Conservation (phyloP, 2,797 vertebrate genomes). For the Sciurus vulgaris region DNA sequence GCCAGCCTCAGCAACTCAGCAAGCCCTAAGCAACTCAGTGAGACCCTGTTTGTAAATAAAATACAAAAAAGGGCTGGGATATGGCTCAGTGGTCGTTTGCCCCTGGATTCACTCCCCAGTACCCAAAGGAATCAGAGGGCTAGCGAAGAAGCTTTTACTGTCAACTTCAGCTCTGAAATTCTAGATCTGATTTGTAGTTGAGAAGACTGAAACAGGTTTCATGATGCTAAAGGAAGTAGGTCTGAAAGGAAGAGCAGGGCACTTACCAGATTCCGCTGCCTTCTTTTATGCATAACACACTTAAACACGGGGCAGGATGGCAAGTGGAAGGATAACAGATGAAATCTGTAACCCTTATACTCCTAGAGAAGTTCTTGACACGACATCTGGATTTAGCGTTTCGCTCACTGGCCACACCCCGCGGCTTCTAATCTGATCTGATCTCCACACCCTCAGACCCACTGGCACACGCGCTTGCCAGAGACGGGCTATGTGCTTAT, state of each 20-base stretch:
- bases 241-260: slow-evolving; percentile 21
- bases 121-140: background rate
- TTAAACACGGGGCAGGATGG: background rate
- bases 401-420: background rate
- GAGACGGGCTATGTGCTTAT: background rate
- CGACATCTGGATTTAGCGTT: background rate
- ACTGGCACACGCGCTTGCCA: background rate
- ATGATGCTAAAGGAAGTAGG: background rate
- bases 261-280: background rate
- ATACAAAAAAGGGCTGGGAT: too few species aligned
- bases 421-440: background rate
- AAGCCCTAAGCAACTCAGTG: too few species aligned
- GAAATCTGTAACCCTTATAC: background rate
- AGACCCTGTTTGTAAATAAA: too few species aligned
- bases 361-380: background rate
- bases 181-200: slow-evolving; percentile 21
- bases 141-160: background rate
- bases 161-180: slow-evolving; percentile 44
- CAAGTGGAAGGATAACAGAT: background rate
- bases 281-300: background rate
- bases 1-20: too few species aligned
- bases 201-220: slow-evolving; percentile 28
- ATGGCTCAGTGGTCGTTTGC: too few species aligned
- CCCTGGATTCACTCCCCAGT: too few species aligned
- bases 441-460: background rate